Conservation (phyloP, 2,797 vertebrate species). For the Halcyon chelicuti region DNA sequence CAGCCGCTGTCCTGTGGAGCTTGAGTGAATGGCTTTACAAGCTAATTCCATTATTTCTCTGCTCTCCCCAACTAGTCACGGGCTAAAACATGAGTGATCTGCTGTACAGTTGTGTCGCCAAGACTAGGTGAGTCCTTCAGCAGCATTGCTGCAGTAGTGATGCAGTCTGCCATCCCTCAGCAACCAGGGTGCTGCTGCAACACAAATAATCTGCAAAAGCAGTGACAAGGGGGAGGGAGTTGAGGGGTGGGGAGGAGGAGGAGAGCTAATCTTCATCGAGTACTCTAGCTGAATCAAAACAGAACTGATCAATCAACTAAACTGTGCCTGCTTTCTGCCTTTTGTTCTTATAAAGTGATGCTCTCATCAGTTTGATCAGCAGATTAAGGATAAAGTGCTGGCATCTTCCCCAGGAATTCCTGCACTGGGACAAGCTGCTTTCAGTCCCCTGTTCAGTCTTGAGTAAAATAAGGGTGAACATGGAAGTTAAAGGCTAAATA, state of each 20-base stretch:
- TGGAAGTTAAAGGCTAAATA: background rate
- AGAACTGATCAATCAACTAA: background rate
- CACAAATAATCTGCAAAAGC: fast-evolving
- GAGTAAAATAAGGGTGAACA: background rate
- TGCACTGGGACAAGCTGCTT: constrained; percentile 43
- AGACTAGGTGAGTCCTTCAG: background rate
- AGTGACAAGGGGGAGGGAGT: background rate
- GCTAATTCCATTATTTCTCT: background rate
- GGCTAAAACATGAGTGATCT: background rate
- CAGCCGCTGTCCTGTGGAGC: background rate
- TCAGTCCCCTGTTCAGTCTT: background rate
- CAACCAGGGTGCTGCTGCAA: background rate
- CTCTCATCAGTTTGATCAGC: constrained; percentile 41
- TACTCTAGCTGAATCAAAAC: background rate
- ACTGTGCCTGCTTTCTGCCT: background rate
- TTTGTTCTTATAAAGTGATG: background rate
- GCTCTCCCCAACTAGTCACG: background rate
- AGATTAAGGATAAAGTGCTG: constrained; percentile 65
- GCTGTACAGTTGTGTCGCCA: background rate
- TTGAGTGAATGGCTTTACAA: background rate
- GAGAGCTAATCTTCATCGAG: background rate
- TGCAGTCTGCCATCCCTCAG: background rate
- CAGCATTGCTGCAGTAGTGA: background rate
- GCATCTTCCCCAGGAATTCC: constrained; percentile 45
- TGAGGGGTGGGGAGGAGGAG: background rate